Percentiles rank a stretch among this genome's conserved stretches.
These are phyloP conservation scores for Ochropleura leucogaster DNA, from an alignment of 2,888 invertebrate species.

Conservation along the genomic window DNA sequence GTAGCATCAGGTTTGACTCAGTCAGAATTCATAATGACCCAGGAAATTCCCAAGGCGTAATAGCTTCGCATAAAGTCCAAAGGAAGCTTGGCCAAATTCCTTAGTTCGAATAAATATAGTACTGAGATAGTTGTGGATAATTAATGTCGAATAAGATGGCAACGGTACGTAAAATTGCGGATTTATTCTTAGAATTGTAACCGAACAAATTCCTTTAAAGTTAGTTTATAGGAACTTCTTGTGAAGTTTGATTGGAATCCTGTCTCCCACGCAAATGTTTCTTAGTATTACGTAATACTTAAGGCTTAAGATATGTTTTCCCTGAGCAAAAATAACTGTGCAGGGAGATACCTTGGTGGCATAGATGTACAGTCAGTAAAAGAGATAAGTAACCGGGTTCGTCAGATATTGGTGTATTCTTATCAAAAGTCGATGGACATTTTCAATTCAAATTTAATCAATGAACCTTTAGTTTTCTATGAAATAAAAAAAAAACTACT, in stretches of 20 bases:
- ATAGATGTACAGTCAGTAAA: not conserved
- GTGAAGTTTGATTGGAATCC: conserved; percentile 21
- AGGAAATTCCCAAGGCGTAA: conserved; percentile 48
- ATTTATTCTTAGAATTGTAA: conserved; percentile 44
- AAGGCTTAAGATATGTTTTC: not conserved
- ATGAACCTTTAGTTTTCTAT: no score
- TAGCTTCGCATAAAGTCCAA: conserved; percentile 17
- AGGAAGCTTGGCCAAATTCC: conserved; percentile 43
- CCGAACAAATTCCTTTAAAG: conserved; percentile 35
- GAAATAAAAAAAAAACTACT: no score
- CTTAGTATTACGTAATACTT: conserved; percentile 13
- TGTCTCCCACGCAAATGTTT: conserved; percentile 27
- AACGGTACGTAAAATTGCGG: conserved; percentile 37
- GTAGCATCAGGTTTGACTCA: conserved; percentile 26
- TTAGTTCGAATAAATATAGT: conserved; percentile 32
- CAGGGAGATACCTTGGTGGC: not conserved
- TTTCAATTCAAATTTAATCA: no score
- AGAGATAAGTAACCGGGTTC: no score
- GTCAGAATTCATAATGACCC: conserved; percentile 51
- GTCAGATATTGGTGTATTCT: no score
- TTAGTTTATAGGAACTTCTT: conserved; percentile 19
- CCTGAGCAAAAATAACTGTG: no score
- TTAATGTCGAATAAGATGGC: conserved; percentile 35
- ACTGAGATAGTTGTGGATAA: conserved; percentile 24
- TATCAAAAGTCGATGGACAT: no score